Evolutionary conservation across 2,797 vertebrate species (phyloP).

Genomic region (Halcyon chelicuti): DNA sequence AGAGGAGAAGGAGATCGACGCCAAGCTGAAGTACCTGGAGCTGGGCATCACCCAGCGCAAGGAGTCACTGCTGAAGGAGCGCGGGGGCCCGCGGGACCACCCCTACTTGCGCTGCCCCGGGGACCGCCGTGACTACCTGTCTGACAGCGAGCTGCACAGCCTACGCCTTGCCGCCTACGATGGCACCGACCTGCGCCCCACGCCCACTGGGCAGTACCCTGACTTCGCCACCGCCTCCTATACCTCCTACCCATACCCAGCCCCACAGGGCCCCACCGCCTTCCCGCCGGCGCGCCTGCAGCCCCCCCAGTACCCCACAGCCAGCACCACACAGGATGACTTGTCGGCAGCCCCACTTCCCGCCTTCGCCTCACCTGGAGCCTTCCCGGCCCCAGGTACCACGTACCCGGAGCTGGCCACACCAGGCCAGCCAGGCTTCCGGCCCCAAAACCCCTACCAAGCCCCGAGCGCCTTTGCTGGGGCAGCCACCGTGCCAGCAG

Average conservation of each 20-base stretch:
- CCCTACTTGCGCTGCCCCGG: slow-evolving; percentile 90
- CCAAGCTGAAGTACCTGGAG: slow-evolving; percentile 96
- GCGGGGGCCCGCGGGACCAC: slow-evolving; percentile 87
- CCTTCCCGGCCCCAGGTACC: slow-evolving; percentile 86
- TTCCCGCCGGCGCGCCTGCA: slow-evolving; percentile 84
- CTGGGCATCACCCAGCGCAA: slow-evolving; percentile 96
- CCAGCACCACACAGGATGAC: slow-evolving; percentile 85
- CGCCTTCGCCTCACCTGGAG: slow-evolving; percentile 85
- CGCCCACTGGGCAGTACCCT: slow-evolving; percentile 86
- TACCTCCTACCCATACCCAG: slow-evolving; percentile 85
- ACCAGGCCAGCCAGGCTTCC: slow-evolving; percentile 87
- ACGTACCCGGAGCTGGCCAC: slow-evolving; percentile 88
- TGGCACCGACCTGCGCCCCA: slow-evolving; percentile 78
- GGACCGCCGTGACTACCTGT: slow-evolving; percentile 95
- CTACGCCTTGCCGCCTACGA: slow-evolving; percentile 88
- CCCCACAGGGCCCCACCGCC: slow-evolving; percentile 78
- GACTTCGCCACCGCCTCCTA: slow-evolving; percentile 86
- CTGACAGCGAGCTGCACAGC: slow-evolving; percentile 96
- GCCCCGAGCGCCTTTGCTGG: slow-evolving; percentile 85
- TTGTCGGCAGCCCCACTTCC: slow-evolving; percentile 88
- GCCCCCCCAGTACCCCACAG: slow-evolving; percentile 78
- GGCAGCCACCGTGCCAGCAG: slow-evolving; percentile 80
- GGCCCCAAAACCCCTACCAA: slow-evolving; percentile 86
- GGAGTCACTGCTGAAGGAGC: slow-evolving; percentile 94
- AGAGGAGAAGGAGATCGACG: slow-evolving; percentile 99